phyloP scores from a whole-genome alignment of 2,113 vertebrate species.

The Pleuronectes platessa region DNA sequence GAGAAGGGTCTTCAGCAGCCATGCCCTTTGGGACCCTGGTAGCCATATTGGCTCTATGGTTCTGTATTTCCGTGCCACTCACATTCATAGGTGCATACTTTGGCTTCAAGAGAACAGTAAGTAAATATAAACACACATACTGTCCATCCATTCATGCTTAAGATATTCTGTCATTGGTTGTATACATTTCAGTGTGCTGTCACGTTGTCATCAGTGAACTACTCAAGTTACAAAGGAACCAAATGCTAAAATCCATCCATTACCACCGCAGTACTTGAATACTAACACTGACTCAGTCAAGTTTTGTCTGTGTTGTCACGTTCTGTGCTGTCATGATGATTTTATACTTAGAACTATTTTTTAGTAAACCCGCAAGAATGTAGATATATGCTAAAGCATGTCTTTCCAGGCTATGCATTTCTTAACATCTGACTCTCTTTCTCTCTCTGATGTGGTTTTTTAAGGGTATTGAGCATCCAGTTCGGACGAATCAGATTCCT shows the following conservation, averaged over 20 bases:
- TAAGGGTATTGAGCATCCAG: conserved; percentile 94
- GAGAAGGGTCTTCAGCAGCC: conserved; percentile 93
- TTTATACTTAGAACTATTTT: neutral
- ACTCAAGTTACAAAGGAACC: no score
- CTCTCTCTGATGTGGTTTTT: neutral
- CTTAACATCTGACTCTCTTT: neutral
- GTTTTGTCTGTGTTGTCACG: neutral
- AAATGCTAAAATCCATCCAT: neutral
- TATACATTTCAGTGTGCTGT: neutral
- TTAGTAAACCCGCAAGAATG: neutral
- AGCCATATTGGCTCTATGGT: conserved; percentile 94
- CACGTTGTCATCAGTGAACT: neutral
- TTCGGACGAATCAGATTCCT: conserved; percentile 95
- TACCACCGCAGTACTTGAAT: neutral
- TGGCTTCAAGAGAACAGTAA: conserved; percentile 93
- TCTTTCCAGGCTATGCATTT: neutral
- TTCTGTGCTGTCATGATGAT: neutral
- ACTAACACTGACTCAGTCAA: no score
- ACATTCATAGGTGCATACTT: conserved; percentile 95
- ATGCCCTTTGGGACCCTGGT: conserved; percentile 94
- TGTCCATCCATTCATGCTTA: neutral
- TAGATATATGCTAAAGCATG: no score
- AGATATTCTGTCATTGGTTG: neutral
- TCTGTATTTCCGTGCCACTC: conserved; percentile 94
- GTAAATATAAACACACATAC: conserved; percentile 52